Conservation (phyloP, 2,888 invertebrate species). For the Podabrus alpinus region DNA sequence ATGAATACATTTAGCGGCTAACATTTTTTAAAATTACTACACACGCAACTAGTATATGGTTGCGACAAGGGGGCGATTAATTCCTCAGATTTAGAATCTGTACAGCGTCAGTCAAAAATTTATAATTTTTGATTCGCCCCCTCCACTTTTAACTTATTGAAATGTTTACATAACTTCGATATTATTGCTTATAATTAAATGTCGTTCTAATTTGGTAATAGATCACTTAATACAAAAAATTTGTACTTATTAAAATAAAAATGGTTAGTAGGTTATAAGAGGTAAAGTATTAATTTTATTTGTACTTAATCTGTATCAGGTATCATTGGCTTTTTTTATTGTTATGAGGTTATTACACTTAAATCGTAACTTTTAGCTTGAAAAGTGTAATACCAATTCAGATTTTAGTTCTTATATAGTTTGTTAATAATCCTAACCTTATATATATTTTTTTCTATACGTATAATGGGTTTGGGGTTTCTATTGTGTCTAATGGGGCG, state of each 20-base stretch:
- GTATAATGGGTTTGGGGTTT: no score
- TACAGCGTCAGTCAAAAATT: not conserved
- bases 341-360: not conserved
- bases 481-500: no score
- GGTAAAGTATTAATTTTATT: constrained; percentile 14
- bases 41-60: not conserved
- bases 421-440: not conserved
- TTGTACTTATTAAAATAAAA: constrained; percentile 12
- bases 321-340: not conserved
- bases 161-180: not conserved
- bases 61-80: not conserved
- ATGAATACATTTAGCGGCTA: not conserved
- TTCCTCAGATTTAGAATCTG: not conserved
- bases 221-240: not conserved
- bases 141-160: not conserved
- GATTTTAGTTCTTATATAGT: not conserved
- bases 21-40: not conserved
- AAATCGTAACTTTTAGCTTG: not conserved
- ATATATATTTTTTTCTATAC: no score
- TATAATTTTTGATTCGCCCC: not conserved
- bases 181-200: not conserved
- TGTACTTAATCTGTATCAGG: constrained; percentile 1
- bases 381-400: not conserved
- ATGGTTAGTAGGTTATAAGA: constrained; percentile 2
- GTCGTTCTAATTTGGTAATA: not conserved